A percentile compares a stretch with the other conserved stretches of the same genome.
These are phyloP conservation scores for Oryzias dopingdopingensis DNA, from an alignment of 2,797 vertebrate species.

Conservation along the genomic window DNA sequence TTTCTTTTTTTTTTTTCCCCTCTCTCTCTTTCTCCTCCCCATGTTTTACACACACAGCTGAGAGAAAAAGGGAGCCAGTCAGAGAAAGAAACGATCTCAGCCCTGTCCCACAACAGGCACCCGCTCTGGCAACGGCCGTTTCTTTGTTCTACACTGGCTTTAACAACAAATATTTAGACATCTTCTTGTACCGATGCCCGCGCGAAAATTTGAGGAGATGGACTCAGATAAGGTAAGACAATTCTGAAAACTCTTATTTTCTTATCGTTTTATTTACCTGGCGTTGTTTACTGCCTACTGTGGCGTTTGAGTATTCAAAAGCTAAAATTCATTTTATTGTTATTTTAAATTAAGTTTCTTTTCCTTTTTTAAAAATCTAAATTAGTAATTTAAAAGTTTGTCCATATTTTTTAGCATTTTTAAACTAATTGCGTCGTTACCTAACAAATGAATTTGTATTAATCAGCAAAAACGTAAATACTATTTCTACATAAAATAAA, in stretches of 20 bases:
- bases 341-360: not conserved
- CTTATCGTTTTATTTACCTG: not conserved
- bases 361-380: no score
- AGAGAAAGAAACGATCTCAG: slow-evolving; percentile 64
- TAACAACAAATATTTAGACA: slow-evolving; percentile 40
- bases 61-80: slow-evolving; percentile 72
- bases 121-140: slow-evolving; percentile 51
- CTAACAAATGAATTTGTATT: no score
- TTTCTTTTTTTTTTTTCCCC: slow-evolving; percentile 76
- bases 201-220: slow-evolving; percentile 65
- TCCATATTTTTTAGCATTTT: no score
- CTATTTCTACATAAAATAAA: no score
- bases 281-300: slow-evolving; percentile 32
- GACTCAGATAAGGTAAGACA: slow-evolving; percentile 72
- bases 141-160: slow-evolving; percentile 75
- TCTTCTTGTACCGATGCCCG: slow-evolving; percentile 58
- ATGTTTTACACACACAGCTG: slow-evolving; percentile 83
- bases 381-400: no score
- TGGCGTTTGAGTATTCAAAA: not conserved
- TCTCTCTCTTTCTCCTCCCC: slow-evolving; percentile 48
- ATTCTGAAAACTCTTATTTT: slow-evolving; percentile 13
- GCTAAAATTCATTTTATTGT: not conserved
- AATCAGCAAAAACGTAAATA: no score
- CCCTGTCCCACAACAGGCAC: slow-evolving; percentile 55
- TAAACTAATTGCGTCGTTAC: no score